Evolutionary conservation across 2,797 vertebrate genomes (phyloP).

Genomic region (Rachycentron canadum): DNA sequence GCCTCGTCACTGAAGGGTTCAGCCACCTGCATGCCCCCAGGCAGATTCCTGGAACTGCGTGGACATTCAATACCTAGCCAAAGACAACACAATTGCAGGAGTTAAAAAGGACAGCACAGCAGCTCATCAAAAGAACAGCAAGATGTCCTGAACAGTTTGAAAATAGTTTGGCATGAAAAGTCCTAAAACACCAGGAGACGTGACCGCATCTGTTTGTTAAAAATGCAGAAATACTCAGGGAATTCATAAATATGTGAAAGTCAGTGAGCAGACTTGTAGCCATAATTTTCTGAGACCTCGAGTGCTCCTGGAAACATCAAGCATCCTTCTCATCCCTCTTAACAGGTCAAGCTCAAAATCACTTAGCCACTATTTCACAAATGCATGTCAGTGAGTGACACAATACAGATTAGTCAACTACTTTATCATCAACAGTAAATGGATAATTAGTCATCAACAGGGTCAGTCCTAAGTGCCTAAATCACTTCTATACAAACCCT

Average conservation of each 20-base stretch:
- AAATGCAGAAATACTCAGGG: not conserved
- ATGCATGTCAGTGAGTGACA: conserved; percentile 5
- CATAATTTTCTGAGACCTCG: not conserved
- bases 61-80: conserved; percentile 95
- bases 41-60: conserved; percentile 91
- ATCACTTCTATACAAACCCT: conserved; percentile 18
- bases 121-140: conserved; percentile 34
- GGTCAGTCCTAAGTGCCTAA: conserved; percentile 16
- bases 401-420: conserved; percentile 22
- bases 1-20: conserved; percentile 98
- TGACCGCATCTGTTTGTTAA: not conserved
- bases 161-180: not conserved
- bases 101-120: conserved; percentile 37
- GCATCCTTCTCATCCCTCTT: conserved; percentile 31
- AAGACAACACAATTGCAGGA: conserved; percentile 38
- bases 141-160: not conserved
- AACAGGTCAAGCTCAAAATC: conserved; percentile 43
- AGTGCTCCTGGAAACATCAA: not conserved
- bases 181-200: not conserved
- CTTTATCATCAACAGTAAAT: conserved; percentile 22
- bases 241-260: not conserved
- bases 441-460: conserved; percentile 41
- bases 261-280: not conserved
- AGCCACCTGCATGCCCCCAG: conserved; percentile 90
- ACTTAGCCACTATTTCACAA: conserved; percentile 23